Evolutionary conservation across 92 coral and sea anemone species (phyloP).

Genomic region (Heliopora coerulea): DNA sequence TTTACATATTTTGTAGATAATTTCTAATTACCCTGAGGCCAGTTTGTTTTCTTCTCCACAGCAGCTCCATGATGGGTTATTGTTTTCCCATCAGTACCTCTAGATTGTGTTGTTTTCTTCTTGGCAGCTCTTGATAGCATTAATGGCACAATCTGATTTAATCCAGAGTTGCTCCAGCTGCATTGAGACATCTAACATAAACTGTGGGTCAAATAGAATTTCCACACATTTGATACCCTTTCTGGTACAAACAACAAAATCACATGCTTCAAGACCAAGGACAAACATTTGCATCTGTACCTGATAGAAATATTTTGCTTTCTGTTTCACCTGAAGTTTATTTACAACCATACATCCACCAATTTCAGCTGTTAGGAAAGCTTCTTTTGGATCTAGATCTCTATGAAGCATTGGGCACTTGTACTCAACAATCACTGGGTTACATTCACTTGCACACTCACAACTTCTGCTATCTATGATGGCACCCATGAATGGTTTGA

Average conservation of each 20-base stretch:
- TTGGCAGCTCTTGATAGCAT: too few relatives aligned
- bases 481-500: constrained; percentile 30
- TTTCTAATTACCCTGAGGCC: not conserved
- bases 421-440: constrained; percentile 19
- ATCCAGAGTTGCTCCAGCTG: constrained; percentile 36
- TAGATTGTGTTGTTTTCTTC: too few relatives aligned
- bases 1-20: not conserved
- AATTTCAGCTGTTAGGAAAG: constrained; percentile 24
- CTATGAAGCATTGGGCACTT: constrained; percentile 26
- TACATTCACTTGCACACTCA: constrained; percentile 23
- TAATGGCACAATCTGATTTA: constrained; percentile 28
- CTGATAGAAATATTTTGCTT: constrained; percentile 36
- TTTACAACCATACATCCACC: constrained; percentile 33
- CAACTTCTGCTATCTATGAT: constrained; percentile 27
- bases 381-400: constrained; percentile 35
- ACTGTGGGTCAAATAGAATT: not conserved
- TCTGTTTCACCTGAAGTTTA: constrained; percentile 14
- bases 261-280: constrained; percentile 29
- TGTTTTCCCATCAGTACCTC: too few relatives aligned
- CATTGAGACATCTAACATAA: constrained; percentile 5
- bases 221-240: constrained; percentile 24
- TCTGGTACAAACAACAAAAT: constrained; percentile 37
- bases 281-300: constrained; percentile 40
- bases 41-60: not conserved
- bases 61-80: too few relatives aligned